A percentile compares a stretch with the other conserved stretches of the same genome.
phyloP scores from a whole-genome alignment of 2,797 vertebrate genomes.

The Gallinago stenura region DNA sequence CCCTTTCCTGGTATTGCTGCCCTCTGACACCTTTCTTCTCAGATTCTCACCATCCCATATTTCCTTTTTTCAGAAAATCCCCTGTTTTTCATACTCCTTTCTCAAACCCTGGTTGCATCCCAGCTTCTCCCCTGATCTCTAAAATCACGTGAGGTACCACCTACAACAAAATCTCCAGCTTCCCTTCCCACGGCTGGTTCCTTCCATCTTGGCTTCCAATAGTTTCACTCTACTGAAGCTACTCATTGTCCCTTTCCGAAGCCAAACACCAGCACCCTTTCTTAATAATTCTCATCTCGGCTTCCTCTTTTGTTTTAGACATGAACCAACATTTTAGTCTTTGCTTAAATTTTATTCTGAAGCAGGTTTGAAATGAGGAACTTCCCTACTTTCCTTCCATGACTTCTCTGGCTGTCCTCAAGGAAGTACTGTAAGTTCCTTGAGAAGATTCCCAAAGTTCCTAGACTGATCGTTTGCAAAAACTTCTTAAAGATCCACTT shows the following conservation, averaged over 20 bases:
- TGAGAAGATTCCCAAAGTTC: not conserved
- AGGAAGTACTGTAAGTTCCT: not conserved
- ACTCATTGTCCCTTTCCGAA: not conserved
- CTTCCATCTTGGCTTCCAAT: not conserved
- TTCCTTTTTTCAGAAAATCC: not conserved
- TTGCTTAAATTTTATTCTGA: not conserved
- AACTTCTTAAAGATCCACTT: not conserved
- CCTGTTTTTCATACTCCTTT: not conserved
- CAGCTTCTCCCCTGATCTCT: not conserved
- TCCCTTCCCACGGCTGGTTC: not conserved
- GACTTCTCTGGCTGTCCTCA: not conserved
- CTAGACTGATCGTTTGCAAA: not conserved
- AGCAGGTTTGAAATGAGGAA: not conserved
- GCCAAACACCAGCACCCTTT: not conserved
- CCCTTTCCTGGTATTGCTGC: not conserved
- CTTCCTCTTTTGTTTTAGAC: not conserved
- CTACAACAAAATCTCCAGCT: not conserved
- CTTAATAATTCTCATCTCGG: not conserved
- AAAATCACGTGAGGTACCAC: rapidly evolving
- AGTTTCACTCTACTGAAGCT: not conserved
- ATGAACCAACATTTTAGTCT: not conserved
- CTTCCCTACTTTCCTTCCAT: not conserved
- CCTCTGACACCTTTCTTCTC: not conserved
- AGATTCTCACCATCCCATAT: not conserved
- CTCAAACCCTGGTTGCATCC: not conserved